A percentile compares a stretch with the other conserved stretches of the same genome.
Evolutionary conservation across 2,888 invertebrate genomes (phyloP).

Genomic region (Rotaria sp.): DNA sequence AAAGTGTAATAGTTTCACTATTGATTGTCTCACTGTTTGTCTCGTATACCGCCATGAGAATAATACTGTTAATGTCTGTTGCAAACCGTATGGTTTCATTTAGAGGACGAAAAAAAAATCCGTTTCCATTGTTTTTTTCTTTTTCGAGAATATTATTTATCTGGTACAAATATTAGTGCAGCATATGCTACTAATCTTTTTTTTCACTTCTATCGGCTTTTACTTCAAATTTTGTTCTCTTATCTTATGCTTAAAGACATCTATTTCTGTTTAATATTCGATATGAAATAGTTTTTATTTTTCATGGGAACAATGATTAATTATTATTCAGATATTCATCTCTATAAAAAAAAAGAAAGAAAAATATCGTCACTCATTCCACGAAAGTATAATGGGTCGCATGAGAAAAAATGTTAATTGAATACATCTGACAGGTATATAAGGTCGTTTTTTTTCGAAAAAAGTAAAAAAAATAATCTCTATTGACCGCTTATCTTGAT

Average conservation of each 20-base stretch:
- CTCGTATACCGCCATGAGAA: neutral
- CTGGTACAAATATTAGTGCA: neutral
- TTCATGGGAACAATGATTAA: neutral
- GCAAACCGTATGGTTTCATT: neutral
- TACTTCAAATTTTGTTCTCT: neutral
- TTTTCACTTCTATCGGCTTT: neutral
- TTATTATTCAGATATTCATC: neutral
- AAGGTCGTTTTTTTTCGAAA: too few relatives aligned
- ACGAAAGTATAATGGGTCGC: neutral
- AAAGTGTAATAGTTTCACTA: neutral
- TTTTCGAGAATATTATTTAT: neutral
- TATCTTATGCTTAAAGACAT: too few relatives aligned
- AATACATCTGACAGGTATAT: neutral
- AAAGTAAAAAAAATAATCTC: too few relatives aligned
- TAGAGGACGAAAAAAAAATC: neutral
- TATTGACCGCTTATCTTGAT: too few relatives aligned
- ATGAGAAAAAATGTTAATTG: neutral
- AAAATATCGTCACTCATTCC: too few relatives aligned
- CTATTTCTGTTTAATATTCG: neutral
- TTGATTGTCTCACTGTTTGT: too few relatives aligned
- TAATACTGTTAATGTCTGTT: neutral
- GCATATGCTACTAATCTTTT: neutral
- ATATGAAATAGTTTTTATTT: neutral
- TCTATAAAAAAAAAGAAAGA: too few relatives aligned
- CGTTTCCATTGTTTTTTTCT: too few relatives aligned